Percentiles rank a stretch among this genome's conserved stretches.
phyloP scores from a whole-genome alignment of 2,888 invertebrate species.

The Rhamphomyia laevipes region DNA sequence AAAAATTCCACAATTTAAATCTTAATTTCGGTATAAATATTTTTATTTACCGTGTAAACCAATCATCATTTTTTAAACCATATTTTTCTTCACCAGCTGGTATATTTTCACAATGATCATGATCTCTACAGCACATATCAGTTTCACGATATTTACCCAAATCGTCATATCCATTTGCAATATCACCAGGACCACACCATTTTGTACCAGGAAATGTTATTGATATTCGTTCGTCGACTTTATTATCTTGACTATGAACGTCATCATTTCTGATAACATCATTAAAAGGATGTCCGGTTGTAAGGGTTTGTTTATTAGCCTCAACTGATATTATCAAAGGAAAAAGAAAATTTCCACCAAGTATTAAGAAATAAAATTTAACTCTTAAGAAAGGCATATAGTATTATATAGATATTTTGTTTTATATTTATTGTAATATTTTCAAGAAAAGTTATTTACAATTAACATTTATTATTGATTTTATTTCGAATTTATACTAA shows the following conservation, averaged over 20 bases:
- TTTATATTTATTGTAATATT: no score
- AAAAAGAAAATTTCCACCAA: no score
- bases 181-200: not conserved
- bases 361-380: no score
- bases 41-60: slow-evolving; percentile 14
- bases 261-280: slow-evolving; percentile 35
- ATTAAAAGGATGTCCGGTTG: slow-evolving; percentile 5
- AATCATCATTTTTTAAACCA: slow-evolving; percentile 16
- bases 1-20: no score
- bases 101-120: slow-evolving; percentile 43
- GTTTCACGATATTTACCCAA: slow-evolving; percentile 65
- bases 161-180: slow-evolving; percentile 36
- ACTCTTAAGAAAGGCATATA: no score
- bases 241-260: slow-evolving; percentile 29
- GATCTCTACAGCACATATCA: slow-evolving; percentile 70
- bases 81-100: slow-evolving; percentile 21
- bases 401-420: no score
- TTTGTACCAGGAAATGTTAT: not conserved
- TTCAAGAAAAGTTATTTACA: no score
- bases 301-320: no score
- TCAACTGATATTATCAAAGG: no score
- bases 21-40: not conserved
- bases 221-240: slow-evolving; percentile 18
- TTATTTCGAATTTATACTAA: no score
- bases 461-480: no score